Conservation (phyloP, 2,113 vertebrate species). For the Microtus richardsoni region DNA sequence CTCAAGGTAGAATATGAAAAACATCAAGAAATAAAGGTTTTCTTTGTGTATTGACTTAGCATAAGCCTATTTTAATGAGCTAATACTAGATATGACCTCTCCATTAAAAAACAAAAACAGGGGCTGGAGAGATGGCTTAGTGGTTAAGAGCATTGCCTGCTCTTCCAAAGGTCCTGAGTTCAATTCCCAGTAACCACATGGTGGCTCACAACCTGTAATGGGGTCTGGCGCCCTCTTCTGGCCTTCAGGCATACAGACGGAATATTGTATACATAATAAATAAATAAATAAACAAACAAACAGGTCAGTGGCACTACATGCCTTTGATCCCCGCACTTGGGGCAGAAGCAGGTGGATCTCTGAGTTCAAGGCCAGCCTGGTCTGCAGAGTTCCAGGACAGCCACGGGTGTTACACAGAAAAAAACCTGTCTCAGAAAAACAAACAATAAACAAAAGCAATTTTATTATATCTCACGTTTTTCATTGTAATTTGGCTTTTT, state of each 20-base stretch:
- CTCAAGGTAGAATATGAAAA: slow-evolving; percentile 37
- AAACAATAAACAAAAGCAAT: neutral
- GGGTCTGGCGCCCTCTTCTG: too few relatives aligned
- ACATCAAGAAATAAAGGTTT: slow-evolving; percentile 50
- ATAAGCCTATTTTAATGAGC: slow-evolving; percentile 27
- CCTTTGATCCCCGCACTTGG: neutral
- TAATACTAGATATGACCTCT: slow-evolving; percentile 44
- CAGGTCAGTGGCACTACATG: neutral
- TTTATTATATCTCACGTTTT: slow-evolving; percentile 17
- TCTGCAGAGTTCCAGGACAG: neutral
- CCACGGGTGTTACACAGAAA: neutral
- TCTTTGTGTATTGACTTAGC: slow-evolving; percentile 25
- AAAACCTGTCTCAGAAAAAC: neutral
- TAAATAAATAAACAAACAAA: too few relatives aligned
- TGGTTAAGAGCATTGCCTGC: too few relatives aligned
- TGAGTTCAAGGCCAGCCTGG: neutral
- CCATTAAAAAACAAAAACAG: neutral
- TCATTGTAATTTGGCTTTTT: slow-evolving; percentile 7
- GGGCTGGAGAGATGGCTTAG: too few relatives aligned
- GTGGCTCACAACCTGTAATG: too few relatives aligned
- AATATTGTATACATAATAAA: too few relatives aligned
- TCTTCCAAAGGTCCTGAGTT: too few relatives aligned
- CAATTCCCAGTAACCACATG: too few relatives aligned
- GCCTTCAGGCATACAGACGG: too few relatives aligned
- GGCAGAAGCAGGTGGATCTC: neutral